Percentiles rank a stretch among this genome's conserved stretches.
phyloP scores from a whole-genome alignment of 1,140 invertebrate genomes.

The Nasonia longicornis region DNA sequence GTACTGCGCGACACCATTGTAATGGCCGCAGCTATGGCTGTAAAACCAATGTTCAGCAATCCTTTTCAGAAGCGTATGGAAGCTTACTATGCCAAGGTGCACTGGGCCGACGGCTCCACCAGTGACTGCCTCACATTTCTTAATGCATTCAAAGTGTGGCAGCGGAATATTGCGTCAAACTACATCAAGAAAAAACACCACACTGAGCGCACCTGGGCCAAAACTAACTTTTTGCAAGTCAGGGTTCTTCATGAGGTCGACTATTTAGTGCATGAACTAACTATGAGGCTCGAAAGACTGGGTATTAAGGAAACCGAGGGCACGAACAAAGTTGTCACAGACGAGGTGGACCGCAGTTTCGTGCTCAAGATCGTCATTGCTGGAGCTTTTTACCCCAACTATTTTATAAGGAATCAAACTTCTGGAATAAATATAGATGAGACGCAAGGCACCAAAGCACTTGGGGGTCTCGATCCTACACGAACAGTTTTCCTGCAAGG shows the following conservation, averaged over 20 bases:
- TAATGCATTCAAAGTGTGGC: constrained; percentile 80
- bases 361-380: constrained; percentile 76
- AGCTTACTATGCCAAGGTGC: constrained; percentile 82
- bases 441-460: constrained; percentile 71
- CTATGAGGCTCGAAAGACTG: constrained; percentile 70
- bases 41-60: constrained; percentile 84
- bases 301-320: constrained; percentile 68
- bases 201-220: constrained; percentile 78
- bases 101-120: constrained; percentile 83
- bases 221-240: constrained; percentile 79
- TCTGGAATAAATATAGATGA: constrained; percentile 70
- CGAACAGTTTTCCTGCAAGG: constrained; percentile 83
- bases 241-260: constrained; percentile 80
- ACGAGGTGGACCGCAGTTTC: constrained; percentile 69
- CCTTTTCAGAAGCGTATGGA: constrained; percentile 79
- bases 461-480: constrained; percentile 80
- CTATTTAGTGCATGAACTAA: constrained; percentile 79
- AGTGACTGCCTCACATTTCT: constrained; percentile 89
- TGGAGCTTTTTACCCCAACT: constrained; percentile 89
- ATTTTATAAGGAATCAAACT: constrained; percentile 74
- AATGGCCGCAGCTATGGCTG: constrained; percentile 87
- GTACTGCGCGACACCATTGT: constrained; percentile 87
- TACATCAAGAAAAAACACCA: constrained; percentile 52
- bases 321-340: constrained; percentile 61
- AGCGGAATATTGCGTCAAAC: constrained; percentile 54